Conservation (phyloP, 2,113 vertebrate genomes). For the Protobothrops flavoviridis region DNA sequence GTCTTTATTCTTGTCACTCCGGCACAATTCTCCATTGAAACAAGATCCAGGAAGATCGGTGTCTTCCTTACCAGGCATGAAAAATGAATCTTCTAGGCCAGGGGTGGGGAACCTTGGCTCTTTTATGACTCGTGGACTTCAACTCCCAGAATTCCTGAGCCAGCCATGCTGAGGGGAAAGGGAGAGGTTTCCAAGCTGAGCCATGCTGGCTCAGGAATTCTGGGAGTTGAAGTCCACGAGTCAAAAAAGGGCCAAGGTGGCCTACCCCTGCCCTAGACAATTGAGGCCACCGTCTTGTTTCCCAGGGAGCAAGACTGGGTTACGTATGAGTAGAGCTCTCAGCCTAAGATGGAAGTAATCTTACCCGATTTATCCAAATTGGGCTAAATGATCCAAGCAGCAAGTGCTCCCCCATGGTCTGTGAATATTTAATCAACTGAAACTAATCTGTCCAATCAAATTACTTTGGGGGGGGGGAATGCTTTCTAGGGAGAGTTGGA, state of each 20-base stretch:
- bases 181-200: too few species aligned
- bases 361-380: neutral
- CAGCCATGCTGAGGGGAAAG: too few species aligned
- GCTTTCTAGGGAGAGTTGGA: neutral
- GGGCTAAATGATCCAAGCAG: neutral
- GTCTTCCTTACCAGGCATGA: neutral
- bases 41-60: neutral
- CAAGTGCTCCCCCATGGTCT: neutral
- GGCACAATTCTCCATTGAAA: neutral
- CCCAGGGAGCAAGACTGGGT: neutral
- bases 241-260: too few species aligned
- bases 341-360: neutral
- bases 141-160: too few species aligned
- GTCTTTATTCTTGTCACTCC: neutral
- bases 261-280: too few species aligned
- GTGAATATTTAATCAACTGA: neutral
- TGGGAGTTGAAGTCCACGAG: too few species aligned
- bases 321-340: neutral
- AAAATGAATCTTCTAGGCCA: conserved; percentile 20
- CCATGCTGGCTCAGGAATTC: too few species aligned
- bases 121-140: too few species aligned
- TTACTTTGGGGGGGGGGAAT: neutral
- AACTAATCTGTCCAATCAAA: neutral
- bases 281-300: neutral
- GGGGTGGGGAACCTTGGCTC: too few species aligned